Percentiles rank a stretch among this genome's conserved stretches.
Conservation (phyloP, 1,140 invertebrate genomes). For the Monochamus saltuarius region DNA sequence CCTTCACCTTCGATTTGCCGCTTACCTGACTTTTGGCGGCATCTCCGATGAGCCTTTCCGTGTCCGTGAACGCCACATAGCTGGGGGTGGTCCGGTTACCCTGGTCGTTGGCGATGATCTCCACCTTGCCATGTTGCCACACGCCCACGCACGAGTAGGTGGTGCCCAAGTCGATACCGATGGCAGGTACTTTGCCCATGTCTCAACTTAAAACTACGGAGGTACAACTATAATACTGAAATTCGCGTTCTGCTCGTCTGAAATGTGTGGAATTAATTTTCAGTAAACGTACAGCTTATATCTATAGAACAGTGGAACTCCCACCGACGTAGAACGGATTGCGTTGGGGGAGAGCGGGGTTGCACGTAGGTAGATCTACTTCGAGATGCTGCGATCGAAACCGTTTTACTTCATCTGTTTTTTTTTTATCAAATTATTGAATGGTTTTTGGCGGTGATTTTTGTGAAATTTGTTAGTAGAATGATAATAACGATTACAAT, state of each 20-base stretch:
- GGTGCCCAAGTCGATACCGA: constrained; percentile 86
- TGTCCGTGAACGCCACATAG: constrained; percentile 96
- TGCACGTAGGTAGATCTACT: too few relatives aligned
- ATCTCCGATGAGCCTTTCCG: constrained; percentile 93
- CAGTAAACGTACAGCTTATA: constrained; percentile 5
- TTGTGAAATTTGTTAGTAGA: too few relatives aligned
- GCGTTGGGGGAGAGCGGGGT: neutral
- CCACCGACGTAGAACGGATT: neutral
- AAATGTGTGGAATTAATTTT: constrained; percentile 3
- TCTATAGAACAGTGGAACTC: constrained; percentile 7
- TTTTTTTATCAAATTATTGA: too few relatives aligned
- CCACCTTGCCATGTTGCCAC: constrained; percentile 89
- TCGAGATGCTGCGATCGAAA: too few relatives aligned
- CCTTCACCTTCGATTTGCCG: neutral
- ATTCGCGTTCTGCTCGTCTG: neutral
- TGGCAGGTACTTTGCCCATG: constrained; percentile 78
- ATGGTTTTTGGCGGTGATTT: too few relatives aligned
- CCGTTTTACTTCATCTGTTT: too few relatives aligned
- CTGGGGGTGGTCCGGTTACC: constrained; percentile 97
- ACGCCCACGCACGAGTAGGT: constrained; percentile 88
- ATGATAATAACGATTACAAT: too few relatives aligned
- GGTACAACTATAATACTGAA: too few relatives aligned
- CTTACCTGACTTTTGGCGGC: constrained; percentile 91
- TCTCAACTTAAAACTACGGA: too few relatives aligned
- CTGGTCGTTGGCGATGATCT: constrained; percentile 87